Percentiles rank a stretch among this genome's conserved stretches.
phyloP scores from a whole-genome alignment of 1,140 invertebrate species.

The Papilio polytes region DNA sequence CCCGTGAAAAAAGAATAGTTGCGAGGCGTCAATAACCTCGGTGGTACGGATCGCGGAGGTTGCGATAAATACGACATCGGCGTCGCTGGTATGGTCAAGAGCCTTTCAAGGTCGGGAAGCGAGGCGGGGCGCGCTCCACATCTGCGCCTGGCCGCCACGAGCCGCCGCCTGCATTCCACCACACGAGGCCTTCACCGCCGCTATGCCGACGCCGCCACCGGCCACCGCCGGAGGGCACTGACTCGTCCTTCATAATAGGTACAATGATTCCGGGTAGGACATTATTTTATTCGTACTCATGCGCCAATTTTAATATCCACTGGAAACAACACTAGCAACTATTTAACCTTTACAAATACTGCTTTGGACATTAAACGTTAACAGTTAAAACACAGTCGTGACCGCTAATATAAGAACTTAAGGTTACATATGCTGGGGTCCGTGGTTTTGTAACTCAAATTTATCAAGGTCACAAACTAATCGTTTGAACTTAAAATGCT shows the following conservation, averaged over 20 bases:
- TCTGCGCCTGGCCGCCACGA: conserved; percentile 59
- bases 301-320: background rate
- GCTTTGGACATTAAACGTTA: background rate
- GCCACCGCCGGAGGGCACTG: conserved; percentile 18
- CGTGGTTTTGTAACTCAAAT: conserved; percentile 68
- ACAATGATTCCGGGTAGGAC: conserved; percentile 40
- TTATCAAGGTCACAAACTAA: conserved; percentile 74
- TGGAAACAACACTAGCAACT: background rate
- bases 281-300: conserved; percentile 16
- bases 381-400: conserved; percentile 57
- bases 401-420: conserved; percentile 60
- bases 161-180: conserved; percentile 70
- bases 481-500: conserved; percentile 73
- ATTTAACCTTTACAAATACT: background rate
- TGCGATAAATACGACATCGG: conserved; percentile 82
- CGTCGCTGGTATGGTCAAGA: conserved; percentile 80
- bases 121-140: conserved; percentile 78
- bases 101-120: conserved; percentile 82
- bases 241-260: conserved; percentile 33
- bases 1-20: conserved; percentile 68
- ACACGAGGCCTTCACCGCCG: conserved; percentile 50
- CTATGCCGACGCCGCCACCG: background rate
- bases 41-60: conserved; percentile 80
- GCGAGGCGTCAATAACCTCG: conserved; percentile 81
- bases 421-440: conserved; percentile 69